A percentile compares a stretch with the other conserved stretches of the same genome.
Evolutionary conservation across 2,113 vertebrate species (phyloP).

Genomic region (Ursus arctos): DNA sequence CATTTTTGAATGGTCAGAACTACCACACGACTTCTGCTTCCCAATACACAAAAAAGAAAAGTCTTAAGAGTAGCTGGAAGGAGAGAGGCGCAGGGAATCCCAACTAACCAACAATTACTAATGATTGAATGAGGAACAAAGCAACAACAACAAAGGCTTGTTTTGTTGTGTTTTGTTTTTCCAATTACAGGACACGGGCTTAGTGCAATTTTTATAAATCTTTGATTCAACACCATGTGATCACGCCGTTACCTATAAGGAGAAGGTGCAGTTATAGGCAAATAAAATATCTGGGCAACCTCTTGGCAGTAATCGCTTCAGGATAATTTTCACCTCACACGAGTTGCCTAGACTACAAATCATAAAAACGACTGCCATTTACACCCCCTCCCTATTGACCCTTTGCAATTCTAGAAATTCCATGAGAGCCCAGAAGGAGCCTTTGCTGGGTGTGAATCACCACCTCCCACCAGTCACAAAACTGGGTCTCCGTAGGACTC

Average conservation of each 20-base stretch:
- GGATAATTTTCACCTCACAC: conserved; percentile 32
- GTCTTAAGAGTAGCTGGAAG: conserved; percentile 31
- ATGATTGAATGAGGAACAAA: conserved; percentile 28
- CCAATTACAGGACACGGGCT: conserved; percentile 61
- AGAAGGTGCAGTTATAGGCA: conserved; percentile 52
- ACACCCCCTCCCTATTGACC: neutral
- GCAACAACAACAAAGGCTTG: neutral
- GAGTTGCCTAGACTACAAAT: conserved; percentile 36
- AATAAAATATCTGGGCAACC: conserved; percentile 24
- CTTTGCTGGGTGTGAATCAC: neutral
- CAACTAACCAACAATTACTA: conserved; percentile 54
- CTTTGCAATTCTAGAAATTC: conserved; percentile 18
- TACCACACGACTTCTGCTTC: conserved; percentile 33
- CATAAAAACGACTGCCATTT: neutral
- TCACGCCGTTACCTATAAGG: neutral
- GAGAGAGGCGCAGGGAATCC: neutral
- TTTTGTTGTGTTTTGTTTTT: conserved; percentile 51
- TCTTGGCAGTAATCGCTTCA: neutral
- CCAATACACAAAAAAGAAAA: conserved; percentile 69
- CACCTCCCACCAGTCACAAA: neutral
- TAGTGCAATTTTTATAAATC: conserved; percentile 71
- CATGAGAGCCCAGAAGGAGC: neutral
- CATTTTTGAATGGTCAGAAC: conserved; percentile 56
- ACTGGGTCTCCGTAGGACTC: neutral
- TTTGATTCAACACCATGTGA: conserved; percentile 59